Evolutionary conservation across 1,140 invertebrate genomes (phyloP), one percentile per base, ranked within the genome.

Genomic region (Aphaenogaster floridana): DNA sequence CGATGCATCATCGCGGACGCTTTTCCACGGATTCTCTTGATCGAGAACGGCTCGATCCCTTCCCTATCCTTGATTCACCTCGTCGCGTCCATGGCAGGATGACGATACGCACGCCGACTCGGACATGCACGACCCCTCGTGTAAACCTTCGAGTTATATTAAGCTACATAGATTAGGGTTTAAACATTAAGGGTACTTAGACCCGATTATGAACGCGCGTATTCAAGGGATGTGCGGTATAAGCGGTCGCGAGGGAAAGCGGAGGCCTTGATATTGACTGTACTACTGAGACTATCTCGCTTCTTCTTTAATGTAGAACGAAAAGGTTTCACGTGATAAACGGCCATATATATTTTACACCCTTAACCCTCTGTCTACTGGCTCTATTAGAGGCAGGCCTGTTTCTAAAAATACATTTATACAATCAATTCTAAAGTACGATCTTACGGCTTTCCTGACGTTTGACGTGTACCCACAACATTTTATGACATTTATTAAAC

Each of bases 261-360:
- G 21, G 83, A 15, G 66, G 72, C 36, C 13, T 28, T 54, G 36
- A 69, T 52, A 81, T 48, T 54, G 48, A 45, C 4, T 78, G 7
- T 21, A 39, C 57, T 63, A 45, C 76, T 63, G 76, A 78, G 15
- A 48, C 42, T 36, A n/a, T 34, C 42, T n/a, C 28, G n/a, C 17
- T 8, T 64, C n/a, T 34, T 74, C 36, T 72, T 52, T 15, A 54
- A 59, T 54, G 13, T n/a, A 0, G 6, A 34, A 57, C 34, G 7
- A 61, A 63, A 68, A 34, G 50, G 36, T 69, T 57, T 59, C 64
- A 36, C 34, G 21, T 28, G 69, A 83, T 68, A 83, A 89, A 87
- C 13, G 69, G 0, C 54, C 42, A 7, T 85, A 34, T 50, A 88
- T 88, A 88, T 89, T 88, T 89, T 74, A 88, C 11, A 9, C 15